Evolutionary conservation across 2,797 vertebrate genomes (phyloP).

Genomic region (Spondyliosoma cantharus): DNA sequence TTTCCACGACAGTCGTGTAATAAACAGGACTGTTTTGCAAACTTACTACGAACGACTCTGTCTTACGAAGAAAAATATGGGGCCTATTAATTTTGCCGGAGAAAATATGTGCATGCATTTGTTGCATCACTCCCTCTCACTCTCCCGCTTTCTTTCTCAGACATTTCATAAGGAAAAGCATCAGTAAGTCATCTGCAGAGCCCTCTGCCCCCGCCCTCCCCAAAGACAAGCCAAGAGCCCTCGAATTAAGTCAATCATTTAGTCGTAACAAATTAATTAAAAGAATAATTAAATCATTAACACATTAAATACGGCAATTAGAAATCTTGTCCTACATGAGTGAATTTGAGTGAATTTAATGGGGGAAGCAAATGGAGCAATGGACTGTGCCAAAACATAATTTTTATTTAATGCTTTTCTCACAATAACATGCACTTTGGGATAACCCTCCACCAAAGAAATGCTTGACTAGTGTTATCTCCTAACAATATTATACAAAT

Average conservation of each 20-base stretch:
- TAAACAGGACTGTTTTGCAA: slow-evolving; percentile 50
- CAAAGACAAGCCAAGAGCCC: slow-evolving; percentile 80
- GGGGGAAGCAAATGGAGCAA: slow-evolving; percentile 80
- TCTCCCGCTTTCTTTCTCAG: slow-evolving; percentile 9
- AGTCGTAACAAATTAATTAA: slow-evolving; percentile 89
- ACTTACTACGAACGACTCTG: slow-evolving; percentile 20
- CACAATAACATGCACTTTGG: slow-evolving; percentile 70
- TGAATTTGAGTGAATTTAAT: slow-evolving; percentile 86
- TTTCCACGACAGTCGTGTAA: slow-evolving; percentile 47
- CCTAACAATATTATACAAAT: slow-evolving; percentile 41
- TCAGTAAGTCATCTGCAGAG: slow-evolving; percentile 68
- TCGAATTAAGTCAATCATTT: slow-evolving; percentile 87
- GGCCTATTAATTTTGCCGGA: slow-evolving; percentile 19
- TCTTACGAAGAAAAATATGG: slow-evolving; percentile 12
- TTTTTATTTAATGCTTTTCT: slow-evolving; percentile 77
- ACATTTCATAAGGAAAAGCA: slow-evolving; percentile 62
- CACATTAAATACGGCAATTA: slow-evolving; percentile 87
- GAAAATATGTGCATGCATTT: slow-evolving; percentile 13
- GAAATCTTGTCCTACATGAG: slow-evolving; percentile 86
- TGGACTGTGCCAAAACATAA: slow-evolving; percentile 80
- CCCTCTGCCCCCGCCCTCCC: slow-evolving; percentile 57
- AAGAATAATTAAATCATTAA: slow-evolving; percentile 90
- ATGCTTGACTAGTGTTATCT: slow-evolving; percentile 53
- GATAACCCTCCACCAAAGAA: slow-evolving; percentile 59
- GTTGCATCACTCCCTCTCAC: slow-evolving; percentile 13